Evolutionary conservation across 1,140 invertebrate species (phyloP).

Genomic region (Antheraea mylitta): DNA sequence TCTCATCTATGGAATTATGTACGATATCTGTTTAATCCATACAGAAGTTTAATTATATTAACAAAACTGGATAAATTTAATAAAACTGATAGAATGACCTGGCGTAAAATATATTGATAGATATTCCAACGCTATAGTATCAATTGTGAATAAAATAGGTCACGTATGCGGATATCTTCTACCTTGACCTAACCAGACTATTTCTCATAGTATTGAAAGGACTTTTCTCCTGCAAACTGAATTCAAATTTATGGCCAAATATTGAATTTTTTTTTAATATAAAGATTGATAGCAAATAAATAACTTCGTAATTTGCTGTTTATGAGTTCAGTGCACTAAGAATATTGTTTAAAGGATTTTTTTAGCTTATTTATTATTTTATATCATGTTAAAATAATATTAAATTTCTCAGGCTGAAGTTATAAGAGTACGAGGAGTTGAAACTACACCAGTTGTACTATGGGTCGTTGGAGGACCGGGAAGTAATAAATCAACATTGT

Average conservation of each 20-base stretch:
- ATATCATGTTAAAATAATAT: slow-evolving; percentile 16
- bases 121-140: not conserved
- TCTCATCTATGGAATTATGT: too few species aligned
- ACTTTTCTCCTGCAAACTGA: not conserved
- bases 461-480: slow-evolving; percentile 93
- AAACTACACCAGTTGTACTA: slow-evolving; percentile 80
- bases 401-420: slow-evolving; percentile 54
- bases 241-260: not conserved
- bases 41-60: not conserved
- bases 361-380: not conserved
- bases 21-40: too few species aligned
- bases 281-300: not conserved
- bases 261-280: not conserved
- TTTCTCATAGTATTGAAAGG: not conserved
- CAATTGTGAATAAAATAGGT: not conserved
- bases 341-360: too few species aligned
- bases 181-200: not conserved
- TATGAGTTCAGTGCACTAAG: too few species aligned
- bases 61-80: not conserved
- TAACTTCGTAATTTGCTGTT: not conserved
- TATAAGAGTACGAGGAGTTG: slow-evolving; percentile 58
- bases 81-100: not conserved
- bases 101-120: not conserved
- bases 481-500: slow-evolving; percentile 86
- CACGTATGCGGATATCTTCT: not conserved